Percentiles rank a stretch among this genome's conserved stretches.
Conservation (phyloP, 2,113 vertebrate species). For the Condylura cristata region DNA sequence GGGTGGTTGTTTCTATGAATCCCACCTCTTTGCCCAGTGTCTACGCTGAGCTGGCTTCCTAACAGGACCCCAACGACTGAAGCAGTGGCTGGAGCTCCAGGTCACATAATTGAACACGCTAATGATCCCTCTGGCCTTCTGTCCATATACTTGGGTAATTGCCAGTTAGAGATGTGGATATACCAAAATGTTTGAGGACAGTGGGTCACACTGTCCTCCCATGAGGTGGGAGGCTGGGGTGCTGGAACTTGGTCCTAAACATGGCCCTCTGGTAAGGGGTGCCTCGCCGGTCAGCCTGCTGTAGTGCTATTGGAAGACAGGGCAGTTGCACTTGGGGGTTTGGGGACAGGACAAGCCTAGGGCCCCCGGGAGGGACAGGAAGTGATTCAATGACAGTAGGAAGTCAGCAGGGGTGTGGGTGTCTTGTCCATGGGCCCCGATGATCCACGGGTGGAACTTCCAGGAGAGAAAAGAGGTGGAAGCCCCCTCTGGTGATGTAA, state of each 20-base stretch:
- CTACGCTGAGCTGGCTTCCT: not conserved
- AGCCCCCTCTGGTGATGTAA: no score
- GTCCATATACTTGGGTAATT: not conserved
- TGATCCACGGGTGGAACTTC: not conserved
- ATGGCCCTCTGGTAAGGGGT: no score
- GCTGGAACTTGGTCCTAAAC: not conserved
- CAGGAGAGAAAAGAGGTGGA: not conserved
- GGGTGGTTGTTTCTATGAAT: not conserved
- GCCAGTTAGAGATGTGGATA: not conserved
- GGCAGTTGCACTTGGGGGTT: not conserved
- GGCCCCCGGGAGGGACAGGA: not conserved
- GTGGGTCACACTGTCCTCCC: not conserved
- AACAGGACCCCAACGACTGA: not conserved
- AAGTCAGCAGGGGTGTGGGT: not conserved
- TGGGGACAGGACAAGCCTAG: no score
- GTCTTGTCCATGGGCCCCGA: not conserved
- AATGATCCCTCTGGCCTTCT: not conserved
- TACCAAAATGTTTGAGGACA: not conserved
- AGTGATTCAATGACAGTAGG: not conserved
- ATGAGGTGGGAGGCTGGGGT: not conserved
- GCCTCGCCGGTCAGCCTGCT: no score
- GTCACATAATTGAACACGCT: accelerated
- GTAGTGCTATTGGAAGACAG: not conserved
- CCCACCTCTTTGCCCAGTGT: not conserved
- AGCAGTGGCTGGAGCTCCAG: not conserved